Percentiles rank a stretch among this genome's conserved stretches.
Conservation (phyloP, 2,888 invertebrate genomes). For the Tachina fera region DNA sequence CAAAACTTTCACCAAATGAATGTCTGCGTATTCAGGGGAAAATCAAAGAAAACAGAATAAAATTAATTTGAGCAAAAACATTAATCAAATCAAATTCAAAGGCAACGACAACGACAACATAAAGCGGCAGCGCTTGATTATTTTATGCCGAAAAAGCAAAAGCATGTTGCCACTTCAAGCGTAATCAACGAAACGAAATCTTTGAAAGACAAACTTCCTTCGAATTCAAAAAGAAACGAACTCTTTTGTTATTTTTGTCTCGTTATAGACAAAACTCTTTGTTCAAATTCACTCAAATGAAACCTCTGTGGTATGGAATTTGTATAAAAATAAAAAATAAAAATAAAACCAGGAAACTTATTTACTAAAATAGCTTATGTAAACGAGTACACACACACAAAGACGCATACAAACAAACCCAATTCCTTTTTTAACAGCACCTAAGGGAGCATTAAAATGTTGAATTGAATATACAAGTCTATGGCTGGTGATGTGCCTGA, state of each 20-base stretch:
- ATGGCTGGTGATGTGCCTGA: constrained; percentile 5
- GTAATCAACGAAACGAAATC: constrained; percentile 45
- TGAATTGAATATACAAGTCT: constrained; percentile 17
- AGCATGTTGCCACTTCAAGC: constrained; percentile 36
- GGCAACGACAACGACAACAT: background rate
- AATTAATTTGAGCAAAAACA: constrained; percentile 42
- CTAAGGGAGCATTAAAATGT: constrained; percentile 36
- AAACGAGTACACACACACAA: background rate
- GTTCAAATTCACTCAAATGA: constrained; percentile 68
- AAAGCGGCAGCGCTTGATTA: constrained; percentile 31
- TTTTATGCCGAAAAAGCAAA: constrained; percentile 36
- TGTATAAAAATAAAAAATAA: constrained; percentile 15
- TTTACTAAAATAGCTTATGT: constrained; percentile 17
- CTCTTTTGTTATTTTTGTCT: constrained; percentile 52
- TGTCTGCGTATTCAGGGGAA: background rate
- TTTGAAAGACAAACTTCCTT: constrained; percentile 66
- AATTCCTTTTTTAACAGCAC: constrained; percentile 18
- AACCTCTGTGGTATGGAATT: constrained; percentile 45
- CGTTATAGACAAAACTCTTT: constrained; percentile 60
- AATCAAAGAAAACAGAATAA: background rate
- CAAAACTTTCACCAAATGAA: background rate
- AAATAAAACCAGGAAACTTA: constrained; percentile 12
- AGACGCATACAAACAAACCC: background rate
- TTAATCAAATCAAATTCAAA: constrained; percentile 34
- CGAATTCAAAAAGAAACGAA: constrained; percentile 42